A percentile compares a stretch with the other conserved stretches of the same genome.
Conservation (phyloP, 2,888 invertebrate genomes). For the Prionchulus punctatus region DNA sequence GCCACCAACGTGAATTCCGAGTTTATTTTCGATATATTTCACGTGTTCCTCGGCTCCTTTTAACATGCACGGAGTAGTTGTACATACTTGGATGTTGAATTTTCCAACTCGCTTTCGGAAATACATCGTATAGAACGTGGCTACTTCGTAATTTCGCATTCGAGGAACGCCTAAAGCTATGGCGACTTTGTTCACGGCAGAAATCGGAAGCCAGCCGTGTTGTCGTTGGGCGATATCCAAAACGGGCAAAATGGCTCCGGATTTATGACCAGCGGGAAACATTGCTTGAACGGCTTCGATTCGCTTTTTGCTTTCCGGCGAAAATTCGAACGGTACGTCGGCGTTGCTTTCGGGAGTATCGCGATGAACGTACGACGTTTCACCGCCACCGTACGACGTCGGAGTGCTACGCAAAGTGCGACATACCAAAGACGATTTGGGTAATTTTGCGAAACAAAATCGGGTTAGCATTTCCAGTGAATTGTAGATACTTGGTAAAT, state of each 20-base stretch:
- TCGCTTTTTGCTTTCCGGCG: slow-evolving; percentile 61
- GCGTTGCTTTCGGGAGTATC: slow-evolving; percentile 75
- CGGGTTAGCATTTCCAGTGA: too few species aligned
- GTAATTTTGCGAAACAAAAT: too few species aligned
- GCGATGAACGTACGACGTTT: slow-evolving; percentile 46
- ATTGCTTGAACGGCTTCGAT: slow-evolving; percentile 69
- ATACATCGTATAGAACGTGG: slow-evolving; percentile 99
- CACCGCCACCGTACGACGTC: too few species aligned
- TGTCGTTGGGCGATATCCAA: slow-evolving; percentile 93
- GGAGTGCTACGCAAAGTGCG: too few species aligned
- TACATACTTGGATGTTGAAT: slow-evolving; percentile 80
- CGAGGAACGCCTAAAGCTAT: slow-evolving; percentile 68
- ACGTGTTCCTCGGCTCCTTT: slow-evolving; percentile 78
- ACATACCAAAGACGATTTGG: too few species aligned
- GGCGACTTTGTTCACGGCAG: slow-evolving; percentile 96
- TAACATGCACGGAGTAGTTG: slow-evolving; percentile 96
- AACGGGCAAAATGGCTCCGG: slow-evolving; percentile 86
- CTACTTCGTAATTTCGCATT: slow-evolving; percentile 98
- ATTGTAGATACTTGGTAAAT: too few species aligned
- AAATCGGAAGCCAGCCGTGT: slow-evolving; percentile 89
- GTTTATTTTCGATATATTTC: slow-evolving; percentile 55
- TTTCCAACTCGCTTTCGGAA: slow-evolving; percentile 71
- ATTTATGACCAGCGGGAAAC: slow-evolving; percentile 86
- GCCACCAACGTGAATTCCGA: slow-evolving; percentile 55
- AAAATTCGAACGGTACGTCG: slow-evolving; percentile 71